Evolutionary conservation across 2,888 invertebrate genomes (phyloP).

Genomic region (Zygothrica quintamaculata): DNA sequence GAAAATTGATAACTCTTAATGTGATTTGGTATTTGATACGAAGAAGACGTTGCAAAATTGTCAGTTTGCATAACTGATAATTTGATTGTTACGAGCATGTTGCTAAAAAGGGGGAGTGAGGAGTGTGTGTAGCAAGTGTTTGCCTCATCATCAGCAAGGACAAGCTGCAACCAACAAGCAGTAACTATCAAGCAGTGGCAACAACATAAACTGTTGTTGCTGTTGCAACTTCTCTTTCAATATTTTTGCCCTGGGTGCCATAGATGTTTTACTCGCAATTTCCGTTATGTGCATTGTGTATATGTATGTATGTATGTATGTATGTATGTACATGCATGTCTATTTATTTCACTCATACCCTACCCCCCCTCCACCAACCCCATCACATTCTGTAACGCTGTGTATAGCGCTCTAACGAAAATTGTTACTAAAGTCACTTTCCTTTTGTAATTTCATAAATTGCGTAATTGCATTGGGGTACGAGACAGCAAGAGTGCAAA

Average conservation of each 20-base stretch:
- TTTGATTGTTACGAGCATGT: slow-evolving; percentile 54
- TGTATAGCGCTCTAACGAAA: slow-evolving; percentile 32
- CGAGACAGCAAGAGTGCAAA: not conserved
- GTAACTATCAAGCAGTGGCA: slow-evolving; percentile 5
- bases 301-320: slow-evolving; percentile 21
- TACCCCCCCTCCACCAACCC: too few relatives aligned
- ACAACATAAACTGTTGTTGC: slow-evolving; percentile 35
- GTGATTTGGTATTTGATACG: slow-evolving; percentile 55
- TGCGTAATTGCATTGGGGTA: slow-evolving; percentile 64
- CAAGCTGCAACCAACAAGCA: not conserved
- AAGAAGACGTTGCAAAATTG: slow-evolving; percentile 44
- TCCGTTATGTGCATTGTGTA: slow-evolving; percentile 36
- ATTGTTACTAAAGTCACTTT: slow-evolving; percentile 60
- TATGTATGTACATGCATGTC: slow-evolving; percentile 14
- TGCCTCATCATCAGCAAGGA: not conserved
- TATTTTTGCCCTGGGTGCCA: slow-evolving; percentile 41
- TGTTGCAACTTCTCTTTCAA: slow-evolving; percentile 23
- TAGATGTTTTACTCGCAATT: slow-evolving; percentile 53
- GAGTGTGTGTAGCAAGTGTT: not conserved
- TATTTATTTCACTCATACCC: too few relatives aligned
- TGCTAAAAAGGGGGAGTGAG: not conserved
- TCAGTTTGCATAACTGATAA: slow-evolving; percentile 67
- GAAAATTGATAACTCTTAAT: slow-evolving; percentile 58
- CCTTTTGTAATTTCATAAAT: slow-evolving; percentile 69
- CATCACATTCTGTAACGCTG: too few relatives aligned